Conservation (phyloP, 1,140 invertebrate species). For the Pseudachorutes palmiensis region DNA sequence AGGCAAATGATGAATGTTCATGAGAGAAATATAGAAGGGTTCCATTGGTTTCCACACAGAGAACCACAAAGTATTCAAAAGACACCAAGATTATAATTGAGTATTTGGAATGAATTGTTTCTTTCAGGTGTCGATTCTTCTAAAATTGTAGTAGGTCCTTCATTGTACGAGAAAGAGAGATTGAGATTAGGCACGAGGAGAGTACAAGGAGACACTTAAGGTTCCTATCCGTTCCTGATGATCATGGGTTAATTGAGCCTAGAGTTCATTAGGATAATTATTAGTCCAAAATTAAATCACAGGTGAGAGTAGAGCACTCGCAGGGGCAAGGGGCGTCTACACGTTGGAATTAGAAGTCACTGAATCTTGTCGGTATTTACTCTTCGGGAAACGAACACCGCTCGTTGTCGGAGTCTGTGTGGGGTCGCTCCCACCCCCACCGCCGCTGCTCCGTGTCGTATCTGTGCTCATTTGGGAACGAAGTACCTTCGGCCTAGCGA, state of each 20-base stretch:
- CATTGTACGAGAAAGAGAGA: too few relatives aligned
- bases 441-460: background rate
- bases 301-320: background rate
- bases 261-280: background rate
- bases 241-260: too few relatives aligned
- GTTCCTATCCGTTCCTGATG: background rate
- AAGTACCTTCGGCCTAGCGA: background rate
- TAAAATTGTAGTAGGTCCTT: too few relatives aligned
- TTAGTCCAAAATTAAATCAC: slow-evolving; percentile 4
- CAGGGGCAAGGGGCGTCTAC: background rate
- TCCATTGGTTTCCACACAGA: too few relatives aligned
- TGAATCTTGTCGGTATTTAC: slow-evolving; percentile 19
- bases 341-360: slow-evolving; percentile 10
- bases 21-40: too few relatives aligned
- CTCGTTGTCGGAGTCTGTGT: background rate
- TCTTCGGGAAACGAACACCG: background rate
- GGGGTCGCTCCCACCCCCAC: too few relatives aligned
- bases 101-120: background rate
- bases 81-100: too few relatives aligned
- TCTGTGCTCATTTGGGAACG: background rate
- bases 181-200: background rate
- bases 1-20: too few relatives aligned
- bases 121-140: too few relatives aligned
- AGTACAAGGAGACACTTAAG: slow-evolving; percentile 3
- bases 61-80: too few relatives aligned